Evolutionary conservation across 2,888 invertebrate species (phyloP), one percentile per base, ranked within the genome.

Genomic region (Piscicola geometra): DNA sequence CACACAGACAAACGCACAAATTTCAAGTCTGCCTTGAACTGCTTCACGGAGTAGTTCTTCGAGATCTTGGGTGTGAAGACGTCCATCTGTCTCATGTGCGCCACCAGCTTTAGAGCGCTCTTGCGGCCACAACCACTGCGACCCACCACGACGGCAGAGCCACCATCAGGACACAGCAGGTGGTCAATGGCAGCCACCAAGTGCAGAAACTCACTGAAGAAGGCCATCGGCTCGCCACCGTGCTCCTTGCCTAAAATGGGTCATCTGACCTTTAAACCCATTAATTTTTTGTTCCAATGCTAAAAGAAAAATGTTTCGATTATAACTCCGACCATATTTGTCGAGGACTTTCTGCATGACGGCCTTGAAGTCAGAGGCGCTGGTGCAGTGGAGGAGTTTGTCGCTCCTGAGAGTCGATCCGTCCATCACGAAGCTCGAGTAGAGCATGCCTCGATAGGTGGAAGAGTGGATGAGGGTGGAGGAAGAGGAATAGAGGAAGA

Each of bases 21-120:
- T 88, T 93, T 94, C 70, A 94, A 86, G 78, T 92, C 92, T 79
- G 89, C 89, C 82, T 90, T 90, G 85, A 94, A 93, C 77, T 92
- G 88, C 77, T 88, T 87, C 66, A 90, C 79, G 0, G 85, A 84
- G 81, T 91, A 91, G 25, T 86, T 86, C 33, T 88, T 84, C 0
- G 88, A 87, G 56, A 90, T 88, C 81, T 89, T 87, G 0, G 88
- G 88, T 1, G 87, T 84, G 79, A 87, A 83, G 21, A 88, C 78
- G 67, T 89, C 88, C 73, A 92, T 90, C 72, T 90, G 89, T 79
- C 91, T 89, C 82, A 92, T 87, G 72, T 91, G 89, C 12, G 92
- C 90, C 0, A 90, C 89, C 3, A 93, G 87, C 79, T 89, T 89
- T 0, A 93, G 89, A 0, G 93, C 91, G 18, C 92, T 90, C 81